Evolutionary conservation across 2,797 vertebrate species (phyloP).

Genomic region (Pseudopleuronectes americanus): DNA sequence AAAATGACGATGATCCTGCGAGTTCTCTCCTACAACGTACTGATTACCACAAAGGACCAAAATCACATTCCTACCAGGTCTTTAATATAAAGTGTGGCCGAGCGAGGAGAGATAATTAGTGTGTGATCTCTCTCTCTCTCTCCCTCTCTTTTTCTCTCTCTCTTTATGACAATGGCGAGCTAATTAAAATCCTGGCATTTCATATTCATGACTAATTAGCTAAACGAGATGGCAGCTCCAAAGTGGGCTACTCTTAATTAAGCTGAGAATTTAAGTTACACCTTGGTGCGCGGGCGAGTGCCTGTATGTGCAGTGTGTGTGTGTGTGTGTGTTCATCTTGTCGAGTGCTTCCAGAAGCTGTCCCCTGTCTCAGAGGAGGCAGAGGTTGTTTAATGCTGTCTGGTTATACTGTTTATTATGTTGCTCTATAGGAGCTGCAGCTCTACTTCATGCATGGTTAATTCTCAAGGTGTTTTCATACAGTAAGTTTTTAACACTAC

Average conservation of each 20-base stretch:
- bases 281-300: conserved; percentile 41
- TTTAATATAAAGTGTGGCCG: conserved; percentile 41
- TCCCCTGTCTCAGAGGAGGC: conserved; percentile 27
- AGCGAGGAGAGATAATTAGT: conserved; percentile 44
- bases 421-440: conserved; percentile 2
- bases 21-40: conserved; percentile 5
- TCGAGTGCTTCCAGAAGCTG: conserved; percentile 2
- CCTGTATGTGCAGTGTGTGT: conserved; percentile 22
- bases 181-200: conserved; percentile 79
- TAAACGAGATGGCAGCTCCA: conserved; percentile 72
- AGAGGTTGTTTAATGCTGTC: conserved; percentile 29
- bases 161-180: conserved; percentile 58
- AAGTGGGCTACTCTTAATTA: conserved; percentile 75
- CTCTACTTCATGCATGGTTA: conserved; percentile 1
- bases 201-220: conserved; percentile 77
- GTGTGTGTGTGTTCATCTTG: conserved; percentile 27
- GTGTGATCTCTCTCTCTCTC: conserved; percentile 39
- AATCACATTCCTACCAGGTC: conserved; percentile 31
- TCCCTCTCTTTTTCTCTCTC: conserved; percentile 19
- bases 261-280: conserved; percentile 68
- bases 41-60: conserved; percentile 32
- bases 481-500: neutral
- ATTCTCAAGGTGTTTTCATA: conserved; percentile 28
- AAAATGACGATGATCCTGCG: conserved; percentile 22
- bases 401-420: neutral